Base-by-base conservation (phyloP, 2,888 invertebrate genomes). In the Zaprionus obscuricornis region DNA sequence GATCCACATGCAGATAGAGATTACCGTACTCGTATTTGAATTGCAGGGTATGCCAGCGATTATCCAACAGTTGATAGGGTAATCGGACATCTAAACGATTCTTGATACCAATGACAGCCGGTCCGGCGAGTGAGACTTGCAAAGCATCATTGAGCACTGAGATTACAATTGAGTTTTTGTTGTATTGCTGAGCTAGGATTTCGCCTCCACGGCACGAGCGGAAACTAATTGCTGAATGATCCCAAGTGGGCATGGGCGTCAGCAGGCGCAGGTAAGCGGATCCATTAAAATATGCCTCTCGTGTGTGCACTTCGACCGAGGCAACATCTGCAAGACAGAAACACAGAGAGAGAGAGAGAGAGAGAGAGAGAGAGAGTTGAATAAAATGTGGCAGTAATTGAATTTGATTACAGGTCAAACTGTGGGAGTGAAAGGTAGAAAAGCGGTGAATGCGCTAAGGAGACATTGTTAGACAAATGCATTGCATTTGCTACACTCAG, bases 211-310 rank as follows among this genome's bases (percentile, higher is more conserved):
- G 93, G 90, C 96, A 96, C 3, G 95, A 95, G 77, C 95, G 92
- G 90, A 95, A 96, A 90, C 95, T 96, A 76, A 96, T 92, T 17
- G 96, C 96, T 65, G 95, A 95, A 85, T 95, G 95, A 87, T 94
- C 93, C 89, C 94, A 94, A 79, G 96, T 93, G 56, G 95, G 94
- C 88, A 96, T 92, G 52, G 95, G 94, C 60, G 93, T 93, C 68
- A 92, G 91, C 71, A 96, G 92, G 86, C 94, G 92, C 71, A 96
- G 92, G 89, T 94, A 95, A 13, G 95, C 93, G 81, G 94, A 94
- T 75, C 95, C 95, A 91, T 96, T 95, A 91, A 96, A 96, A 90
- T 95, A 96, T 36, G 95, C 96, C 91, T 96, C 96, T 51, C 95
- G 93, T 51, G 93, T 79, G 22, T 66, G 72, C 33, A 83, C 66